phyloP scores from a whole-genome alignment of 2,888 invertebrate species.

The Gerris lacustris region DNA sequence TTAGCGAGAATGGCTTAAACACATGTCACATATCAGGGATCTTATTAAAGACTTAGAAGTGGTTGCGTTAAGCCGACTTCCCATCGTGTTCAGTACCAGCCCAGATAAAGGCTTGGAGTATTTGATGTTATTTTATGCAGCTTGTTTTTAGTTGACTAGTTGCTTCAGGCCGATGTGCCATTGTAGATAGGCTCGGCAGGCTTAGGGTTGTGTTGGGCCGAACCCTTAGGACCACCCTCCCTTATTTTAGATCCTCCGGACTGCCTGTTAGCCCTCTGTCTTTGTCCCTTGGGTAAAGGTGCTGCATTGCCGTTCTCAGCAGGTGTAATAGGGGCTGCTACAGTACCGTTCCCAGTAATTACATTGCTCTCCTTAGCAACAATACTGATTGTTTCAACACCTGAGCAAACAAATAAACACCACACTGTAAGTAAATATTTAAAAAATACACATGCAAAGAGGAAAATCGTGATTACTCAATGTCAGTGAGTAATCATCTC shows the following conservation, averaged over 20 bases:
- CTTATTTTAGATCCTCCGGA: background rate
- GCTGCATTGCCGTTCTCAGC: background rate
- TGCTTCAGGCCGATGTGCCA: background rate
- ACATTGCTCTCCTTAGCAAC: background rate
- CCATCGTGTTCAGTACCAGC: background rate
- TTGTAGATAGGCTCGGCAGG: background rate
- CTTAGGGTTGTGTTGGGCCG: background rate
- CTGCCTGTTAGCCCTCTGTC: background rate
- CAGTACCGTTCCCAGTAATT: background rate
- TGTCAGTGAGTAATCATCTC: background rate
- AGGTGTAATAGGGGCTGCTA: background rate
- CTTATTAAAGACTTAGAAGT: background rate
- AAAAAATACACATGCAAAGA: background rate
- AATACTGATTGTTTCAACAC: background rate
- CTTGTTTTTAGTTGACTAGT: background rate
- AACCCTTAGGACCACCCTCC: background rate
- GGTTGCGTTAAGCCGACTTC: background rate
- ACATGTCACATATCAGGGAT: constrained; percentile 2
- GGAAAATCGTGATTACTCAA: background rate
- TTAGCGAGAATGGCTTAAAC: background rate
- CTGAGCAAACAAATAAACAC: background rate
- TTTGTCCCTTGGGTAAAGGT: background rate
- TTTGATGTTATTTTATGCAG: too few species aligned
- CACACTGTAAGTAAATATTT: too few species aligned
- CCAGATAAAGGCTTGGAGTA: too few species aligned